Conservation (phyloP, 2,797 vertebrate species). For the Notolabrus celidotus region DNA sequence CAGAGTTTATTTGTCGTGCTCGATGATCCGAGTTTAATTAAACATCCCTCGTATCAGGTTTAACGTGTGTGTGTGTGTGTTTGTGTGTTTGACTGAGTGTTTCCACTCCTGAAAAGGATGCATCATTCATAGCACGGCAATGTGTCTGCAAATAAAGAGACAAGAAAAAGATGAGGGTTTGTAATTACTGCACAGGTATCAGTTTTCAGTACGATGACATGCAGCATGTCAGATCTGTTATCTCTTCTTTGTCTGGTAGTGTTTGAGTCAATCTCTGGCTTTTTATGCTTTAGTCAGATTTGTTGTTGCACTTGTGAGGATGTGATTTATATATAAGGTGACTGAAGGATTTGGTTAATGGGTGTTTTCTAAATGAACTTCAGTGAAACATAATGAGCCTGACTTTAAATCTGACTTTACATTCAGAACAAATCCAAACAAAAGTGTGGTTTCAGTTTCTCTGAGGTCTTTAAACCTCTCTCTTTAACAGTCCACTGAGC, state of each 20-base stretch:
- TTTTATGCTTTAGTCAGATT: no score
- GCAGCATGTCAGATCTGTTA: background rate
- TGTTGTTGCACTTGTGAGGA: conserved; percentile 7
- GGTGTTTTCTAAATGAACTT: no score
- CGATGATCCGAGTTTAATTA: conserved; percentile 33
- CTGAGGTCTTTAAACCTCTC: no score
- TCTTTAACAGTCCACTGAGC: no score
- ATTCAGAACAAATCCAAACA: no score
- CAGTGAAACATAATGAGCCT: no score
- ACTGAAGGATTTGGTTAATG: background rate
- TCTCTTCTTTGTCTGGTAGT: background rate
- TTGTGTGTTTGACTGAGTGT: conserved; percentile 15
- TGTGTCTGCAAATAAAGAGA: conserved; percentile 22
- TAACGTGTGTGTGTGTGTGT: conserved; percentile 4
- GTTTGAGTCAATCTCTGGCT: conserved; percentile 3
- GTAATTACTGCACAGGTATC: background rate
- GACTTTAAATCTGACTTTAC: no score
- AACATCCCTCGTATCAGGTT: conserved; percentile 23
- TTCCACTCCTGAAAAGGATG: conserved; percentile 63
- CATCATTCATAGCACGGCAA: conserved; percentile 12
- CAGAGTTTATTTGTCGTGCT: conserved; percentile 31
- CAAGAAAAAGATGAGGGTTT: conserved; percentile 7
- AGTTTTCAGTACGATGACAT: background rate
- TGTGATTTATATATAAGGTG: background rate
- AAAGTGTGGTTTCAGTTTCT: no score